A percentile compares a stretch with the other conserved stretches of the same genome.
phyloP scores from a whole-genome alignment of 2,113 vertebrate species.

The Colaptes auratus region DNA sequence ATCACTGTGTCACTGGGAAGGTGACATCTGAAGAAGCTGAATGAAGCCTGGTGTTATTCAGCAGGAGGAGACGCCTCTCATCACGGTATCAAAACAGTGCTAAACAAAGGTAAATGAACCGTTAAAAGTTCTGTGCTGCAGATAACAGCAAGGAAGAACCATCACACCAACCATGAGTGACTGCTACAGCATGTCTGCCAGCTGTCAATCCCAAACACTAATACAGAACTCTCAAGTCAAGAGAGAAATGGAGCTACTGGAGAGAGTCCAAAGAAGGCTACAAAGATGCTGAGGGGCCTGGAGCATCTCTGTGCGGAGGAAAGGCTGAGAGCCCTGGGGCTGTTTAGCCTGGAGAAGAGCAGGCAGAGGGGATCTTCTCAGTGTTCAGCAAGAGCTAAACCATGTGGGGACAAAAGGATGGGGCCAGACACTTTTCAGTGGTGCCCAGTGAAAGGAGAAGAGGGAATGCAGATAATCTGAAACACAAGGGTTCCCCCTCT shows the following conservation, averaged over 20 bases:
- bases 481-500: too few relatives aligned
- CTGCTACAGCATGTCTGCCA: background rate
- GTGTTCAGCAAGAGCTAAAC: background rate
- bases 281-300: background rate
- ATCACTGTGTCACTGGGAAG: background rate
- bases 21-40: constrained; percentile 8
- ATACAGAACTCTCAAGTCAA: background rate
- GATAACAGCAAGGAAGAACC: background rate
- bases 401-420: too few relatives aligned
- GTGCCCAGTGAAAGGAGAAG: too few relatives aligned
- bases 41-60: background rate
- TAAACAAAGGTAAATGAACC: background rate
- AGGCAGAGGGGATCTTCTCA: background rate
- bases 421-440: too few relatives aligned
- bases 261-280: background rate
- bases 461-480: too few relatives aligned
- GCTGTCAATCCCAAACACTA: background rate
- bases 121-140: background rate
- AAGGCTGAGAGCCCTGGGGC: background rate
- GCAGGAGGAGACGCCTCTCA: constrained; percentile 1
- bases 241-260: background rate
- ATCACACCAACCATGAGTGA: background rate
- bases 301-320: background rate
- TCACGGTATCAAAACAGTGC: background rate
- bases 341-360: background rate